These are phyloP conservation scores for Bombus sylvicola DNA, from an alignment of 1,140 invertebrate genomes.

Conservation along the genomic window DNA sequence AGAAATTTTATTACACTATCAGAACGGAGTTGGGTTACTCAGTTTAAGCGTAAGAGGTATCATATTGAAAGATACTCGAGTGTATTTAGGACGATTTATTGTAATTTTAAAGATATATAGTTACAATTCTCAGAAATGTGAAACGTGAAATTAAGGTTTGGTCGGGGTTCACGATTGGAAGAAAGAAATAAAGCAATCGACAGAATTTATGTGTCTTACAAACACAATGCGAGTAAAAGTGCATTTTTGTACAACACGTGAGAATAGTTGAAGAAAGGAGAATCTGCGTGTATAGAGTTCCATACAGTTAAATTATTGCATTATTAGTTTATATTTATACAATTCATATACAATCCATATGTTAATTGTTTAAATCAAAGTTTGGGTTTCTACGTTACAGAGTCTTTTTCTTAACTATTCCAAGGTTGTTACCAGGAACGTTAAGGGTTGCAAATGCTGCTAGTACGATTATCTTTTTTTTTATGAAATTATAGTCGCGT, in stretches of 20 bases:
- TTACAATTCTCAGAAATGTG: background rate
- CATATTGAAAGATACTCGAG: background rate
- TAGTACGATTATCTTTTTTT: conserved; percentile 13
- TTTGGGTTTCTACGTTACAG: conserved; percentile 7
- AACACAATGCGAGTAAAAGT: conserved; percentile 22
- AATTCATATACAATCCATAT: background rate
- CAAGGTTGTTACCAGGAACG: conserved; percentile 4
- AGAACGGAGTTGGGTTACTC: background rate
- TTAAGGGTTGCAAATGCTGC: conserved; percentile 15
- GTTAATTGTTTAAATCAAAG: conserved; percentile 7
- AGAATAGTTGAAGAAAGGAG: conserved; percentile 31
- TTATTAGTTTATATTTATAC: conserved; percentile 39
- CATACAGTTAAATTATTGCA: conserved; percentile 27
- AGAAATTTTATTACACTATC: background rate
- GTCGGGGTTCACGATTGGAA: background rate
- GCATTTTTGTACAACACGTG: conserved; percentile 23
- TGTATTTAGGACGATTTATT: background rate
- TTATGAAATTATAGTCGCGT: conserved; percentile 18
- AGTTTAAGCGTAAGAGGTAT: background rate
- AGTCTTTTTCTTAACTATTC: conserved; percentile 30
- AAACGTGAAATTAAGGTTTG: background rate
- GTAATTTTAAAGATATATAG: conserved; percentile 3
- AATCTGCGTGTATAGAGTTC: background rate
- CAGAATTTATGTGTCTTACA: background rate
- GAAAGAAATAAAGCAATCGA: background rate